Evolutionary conservation across 2,888 invertebrate species (phyloP), one percentile per base, ranked within the genome.

Genomic region (Xestia ashworthii): DNA sequence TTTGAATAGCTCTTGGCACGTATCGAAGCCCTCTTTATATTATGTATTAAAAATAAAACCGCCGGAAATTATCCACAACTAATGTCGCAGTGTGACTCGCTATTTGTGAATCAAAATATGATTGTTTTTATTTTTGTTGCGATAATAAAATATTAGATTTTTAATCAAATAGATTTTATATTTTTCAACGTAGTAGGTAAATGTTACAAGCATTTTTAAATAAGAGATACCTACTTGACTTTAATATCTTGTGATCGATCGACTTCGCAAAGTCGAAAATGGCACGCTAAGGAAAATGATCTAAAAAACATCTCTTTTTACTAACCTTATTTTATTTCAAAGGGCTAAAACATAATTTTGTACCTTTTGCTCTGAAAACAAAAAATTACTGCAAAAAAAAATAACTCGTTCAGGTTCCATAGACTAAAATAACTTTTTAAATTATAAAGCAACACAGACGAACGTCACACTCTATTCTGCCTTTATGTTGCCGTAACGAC

Each of bases 1-100:
- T 85, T 66, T 74, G 76, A 87, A 86, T 76, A 78, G 73, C 55
- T 32, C 69, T 86, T 86, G 86, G 87, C 86, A 80, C 85, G 72
- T 74, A 66, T 73, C 70, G 71, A 70, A 50, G 46, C 62, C 44
- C 72, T 76, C 58, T 73, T n/a, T 80, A 58, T 71, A 74, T 71
- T 68, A 53, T 32, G 46, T 73, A 78, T 80, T 80, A 85, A 82
- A 86, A 83, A 84, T 85, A 87, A 87, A 85, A 84, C 25, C 75
- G 41, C 48, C 48, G 75, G 64, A 71, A 73, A 66, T 70, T 48
- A 65, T 80, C 11, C 69, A 71, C 71, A 71, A 81, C 19, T 74
- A 38, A 53, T 78, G 50, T 60, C 46, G 38, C 50, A 58, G 9
- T 50, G 71, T 64, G 64, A 72, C 58, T 62, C 71, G 68, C 69